Percentiles rank a stretch among this genome's conserved stretches.
Evolutionary conservation across 2,888 invertebrate genomes (phyloP).

Genomic region (Ennomos quercinarius): DNA sequence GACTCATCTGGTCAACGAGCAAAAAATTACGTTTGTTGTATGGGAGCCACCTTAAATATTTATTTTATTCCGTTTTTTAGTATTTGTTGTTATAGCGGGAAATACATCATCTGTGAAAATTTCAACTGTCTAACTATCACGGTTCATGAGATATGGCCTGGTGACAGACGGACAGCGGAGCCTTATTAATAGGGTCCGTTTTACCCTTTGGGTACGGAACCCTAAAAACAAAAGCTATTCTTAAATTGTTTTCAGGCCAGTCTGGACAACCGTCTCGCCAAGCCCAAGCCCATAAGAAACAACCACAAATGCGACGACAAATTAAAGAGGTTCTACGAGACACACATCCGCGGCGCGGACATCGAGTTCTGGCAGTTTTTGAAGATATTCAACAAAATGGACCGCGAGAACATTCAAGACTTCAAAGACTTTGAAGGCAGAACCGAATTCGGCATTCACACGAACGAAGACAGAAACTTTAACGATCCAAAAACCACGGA

Average conservation of each 20-base stretch:
- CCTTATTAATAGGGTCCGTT: no score
- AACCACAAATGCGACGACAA: constrained; percentile 71
- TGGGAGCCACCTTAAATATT: no score
- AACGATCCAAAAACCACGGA: not conserved
- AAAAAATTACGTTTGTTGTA: no score
- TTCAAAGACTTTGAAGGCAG: constrained; percentile 62
- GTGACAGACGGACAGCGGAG: no score
- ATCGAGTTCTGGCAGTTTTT: constrained; percentile 78
- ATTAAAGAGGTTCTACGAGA: constrained; percentile 66
- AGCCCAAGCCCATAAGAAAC: constrained; percentile 63
- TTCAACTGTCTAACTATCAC: no score
- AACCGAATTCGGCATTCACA: constrained; percentile 64
- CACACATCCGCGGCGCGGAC: constrained; percentile 67
- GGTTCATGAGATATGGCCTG: no score
- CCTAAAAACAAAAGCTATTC: no score
- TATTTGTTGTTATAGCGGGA: no score
- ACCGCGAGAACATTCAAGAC: constrained; percentile 62
- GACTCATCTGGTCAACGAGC: no score
- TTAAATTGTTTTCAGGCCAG: constrained; percentile 10
- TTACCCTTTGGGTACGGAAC: no score
- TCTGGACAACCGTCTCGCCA: constrained; percentile 44
- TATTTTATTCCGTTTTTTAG: no score
- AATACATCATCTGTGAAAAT: no score
- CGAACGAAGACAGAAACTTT: not conserved
- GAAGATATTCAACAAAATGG: constrained; percentile 73